Evolutionary conservation across 2,888 invertebrate species (phyloP).

Genomic region (Drosophila prolongata): DNA sequence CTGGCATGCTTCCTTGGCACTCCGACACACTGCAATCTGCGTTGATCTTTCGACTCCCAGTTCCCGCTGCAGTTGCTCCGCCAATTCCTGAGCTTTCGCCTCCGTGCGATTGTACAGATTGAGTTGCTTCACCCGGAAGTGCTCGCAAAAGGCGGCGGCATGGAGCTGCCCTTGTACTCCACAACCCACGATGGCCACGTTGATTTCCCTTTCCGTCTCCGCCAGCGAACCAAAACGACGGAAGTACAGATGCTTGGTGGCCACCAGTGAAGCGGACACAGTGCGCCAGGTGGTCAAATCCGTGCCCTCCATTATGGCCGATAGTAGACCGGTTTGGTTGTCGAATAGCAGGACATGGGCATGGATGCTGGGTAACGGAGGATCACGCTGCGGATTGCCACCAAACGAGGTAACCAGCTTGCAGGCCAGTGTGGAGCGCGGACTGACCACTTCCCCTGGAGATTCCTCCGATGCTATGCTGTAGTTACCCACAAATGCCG

Average conservation of each 20-base stretch:
- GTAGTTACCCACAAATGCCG: slow-evolving; percentile 84
- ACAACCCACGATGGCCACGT: slow-evolving; percentile 85
- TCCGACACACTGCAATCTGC: slow-evolving; percentile 33
- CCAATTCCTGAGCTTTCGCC: slow-evolving; percentile 81
- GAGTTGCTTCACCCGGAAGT: slow-evolving; percentile 85
- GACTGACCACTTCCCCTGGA: background rate
- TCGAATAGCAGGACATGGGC: slow-evolving; percentile 85
- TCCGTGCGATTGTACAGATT: slow-evolving; percentile 86
- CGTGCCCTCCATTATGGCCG: slow-evolving; percentile 85
- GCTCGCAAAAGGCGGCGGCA: slow-evolving; percentile 85
- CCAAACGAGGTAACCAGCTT: slow-evolving; percentile 85
- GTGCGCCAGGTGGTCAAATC: slow-evolving; percentile 87
- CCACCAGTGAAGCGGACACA: slow-evolving; percentile 86
- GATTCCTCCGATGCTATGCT: slow-evolving; percentile 64
- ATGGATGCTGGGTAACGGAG: slow-evolving; percentile 83
- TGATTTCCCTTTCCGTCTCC: slow-evolving; percentile 44
- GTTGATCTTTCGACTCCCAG: background rate
- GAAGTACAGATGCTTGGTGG: slow-evolving; percentile 85
- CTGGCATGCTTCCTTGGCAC: slow-evolving; percentile 85
- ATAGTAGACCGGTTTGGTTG: slow-evolving; percentile 83
- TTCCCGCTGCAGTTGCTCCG: slow-evolving; percentile 70
- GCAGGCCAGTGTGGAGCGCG: slow-evolving; percentile 83
- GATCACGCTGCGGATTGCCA: slow-evolving; percentile 76
- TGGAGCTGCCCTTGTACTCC: slow-evolving; percentile 86
- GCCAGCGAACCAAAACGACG: slow-evolving; percentile 59